Base-by-base conservation (phyloP, 2,888 invertebrate species). In the Polyommatus iphigenia region DNA sequence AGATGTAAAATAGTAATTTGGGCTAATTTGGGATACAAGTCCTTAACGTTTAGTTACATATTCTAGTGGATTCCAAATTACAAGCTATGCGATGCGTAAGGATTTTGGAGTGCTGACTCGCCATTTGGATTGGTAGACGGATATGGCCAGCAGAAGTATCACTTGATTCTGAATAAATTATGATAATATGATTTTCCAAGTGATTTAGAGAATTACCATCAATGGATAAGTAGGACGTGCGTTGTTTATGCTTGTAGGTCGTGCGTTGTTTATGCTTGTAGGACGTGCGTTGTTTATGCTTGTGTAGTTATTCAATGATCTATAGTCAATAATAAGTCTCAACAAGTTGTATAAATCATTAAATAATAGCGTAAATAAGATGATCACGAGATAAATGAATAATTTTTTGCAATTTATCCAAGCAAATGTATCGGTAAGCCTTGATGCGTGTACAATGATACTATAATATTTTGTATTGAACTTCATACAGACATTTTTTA, bases 231-330 rank as follows among this genome's bases (percentile, higher is more conserved):
- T 54, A 15, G 29, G 29, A 24, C 15, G 54, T 29, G 75, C 24
- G 50, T 75, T 75, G 54, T 75, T 75, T 50, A 15, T 75, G 75
- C 50, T 50, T 10, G 54, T 75, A 15, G 29, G 29, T 15, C 15
- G 54, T 29, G 75, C 24, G 50, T 75, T 75, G 54, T n/a, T n/a
- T n/a, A n/a, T n/a, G n/a, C n/a, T n/a, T n/a, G 75, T 54, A 15
- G 29, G 29, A 24, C 15, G 54, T 29, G 75, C 24, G 50, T 75
- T 75, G 54, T 75, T 75, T 50, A 15, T 75, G 75, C 50, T 50
- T 10, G 54, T 75, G 29, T 75, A 29, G 13, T 75, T 75, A 54
- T 54, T 54, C 29, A 75, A 54, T 75, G 75, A 75, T 75, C 29
- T 13, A 75, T 75, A 46, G 75, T 24, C 75, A 32, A 75, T 75